Conservation (phyloP, 2,888 invertebrate genomes). For the Neria commutata region DNA sequence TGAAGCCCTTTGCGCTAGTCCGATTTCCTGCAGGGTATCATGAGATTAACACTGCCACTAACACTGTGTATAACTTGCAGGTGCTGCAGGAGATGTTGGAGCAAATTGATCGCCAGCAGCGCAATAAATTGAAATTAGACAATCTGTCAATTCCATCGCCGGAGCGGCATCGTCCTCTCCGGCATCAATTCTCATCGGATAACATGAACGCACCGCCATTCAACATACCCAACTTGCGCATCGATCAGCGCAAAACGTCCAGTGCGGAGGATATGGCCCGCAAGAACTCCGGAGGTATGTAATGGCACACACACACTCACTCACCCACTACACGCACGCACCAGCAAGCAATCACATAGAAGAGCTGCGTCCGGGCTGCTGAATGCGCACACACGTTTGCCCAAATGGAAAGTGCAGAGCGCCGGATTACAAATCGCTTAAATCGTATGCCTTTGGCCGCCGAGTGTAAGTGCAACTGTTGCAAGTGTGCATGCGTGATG, state of each 20-base stretch:
- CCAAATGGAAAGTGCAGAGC: neutral
- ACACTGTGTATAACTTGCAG: slow-evolving; percentile 54
- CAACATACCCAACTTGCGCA: slow-evolving; percentile 85
- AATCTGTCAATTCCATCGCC: slow-evolving; percentile 77
- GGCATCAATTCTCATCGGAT: slow-evolving; percentile 85
- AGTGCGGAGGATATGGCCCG: slow-evolving; percentile 91
- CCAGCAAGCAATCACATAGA: too few species aligned
- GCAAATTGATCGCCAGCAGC: slow-evolving; percentile 85
- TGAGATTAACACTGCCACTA: too few species aligned
- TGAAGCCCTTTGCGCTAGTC: too few species aligned
- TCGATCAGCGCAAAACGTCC: slow-evolving; percentile 86
- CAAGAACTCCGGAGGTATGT: slow-evolving; percentile 78
- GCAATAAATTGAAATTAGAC: slow-evolving; percentile 87
- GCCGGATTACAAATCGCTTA: too few species aligned
- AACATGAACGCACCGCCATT: slow-evolving; percentile 85
- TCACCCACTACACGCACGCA: too few species aligned
- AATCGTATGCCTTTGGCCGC: too few species aligned
- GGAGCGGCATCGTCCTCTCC: slow-evolving; percentile 75
- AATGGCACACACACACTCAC: neutral
- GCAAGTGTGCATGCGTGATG: too few species aligned
- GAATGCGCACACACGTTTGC: too few species aligned
- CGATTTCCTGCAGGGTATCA: too few species aligned
- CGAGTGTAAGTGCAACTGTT: too few species aligned
- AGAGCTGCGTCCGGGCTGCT: too few species aligned
- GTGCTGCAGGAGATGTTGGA: slow-evolving; percentile 93